phyloP scores from a whole-genome alignment of 2,113 vertebrate genomes.

The Erpornis zantholeuca region DNA sequence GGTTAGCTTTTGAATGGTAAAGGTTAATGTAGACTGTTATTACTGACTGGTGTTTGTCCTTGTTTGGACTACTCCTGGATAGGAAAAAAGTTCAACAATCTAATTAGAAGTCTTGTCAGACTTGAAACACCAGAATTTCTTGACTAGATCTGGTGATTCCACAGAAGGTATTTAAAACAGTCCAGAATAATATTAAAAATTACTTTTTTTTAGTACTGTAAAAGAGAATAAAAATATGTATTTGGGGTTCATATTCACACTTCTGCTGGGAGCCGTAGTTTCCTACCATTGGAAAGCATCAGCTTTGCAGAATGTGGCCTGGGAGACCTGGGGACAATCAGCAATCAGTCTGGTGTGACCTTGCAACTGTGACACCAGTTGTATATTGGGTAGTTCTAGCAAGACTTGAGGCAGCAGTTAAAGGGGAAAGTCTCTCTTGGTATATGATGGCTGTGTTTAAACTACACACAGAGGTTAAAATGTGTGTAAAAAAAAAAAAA shows the following conservation, averaged over 20 bases:
- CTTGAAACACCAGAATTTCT: background rate
- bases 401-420: background rate
- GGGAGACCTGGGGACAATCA: background rate
- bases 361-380: background rate
- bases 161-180: background rate
- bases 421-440: background rate
- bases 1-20: background rate
- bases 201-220: background rate
- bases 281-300: background rate
- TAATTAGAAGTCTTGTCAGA: background rate
- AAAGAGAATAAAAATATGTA: background rate
- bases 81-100: background rate
- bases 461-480: background rate
- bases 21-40: constrained; percentile 17
- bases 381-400: background rate
- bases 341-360: background rate
- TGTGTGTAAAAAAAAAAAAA: no score
- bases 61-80: background rate
- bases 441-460: background rate
- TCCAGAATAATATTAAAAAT: background rate
- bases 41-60: background rate
- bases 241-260: background rate
- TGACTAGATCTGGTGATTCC: background rate
- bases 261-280: background rate
- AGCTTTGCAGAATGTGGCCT: background rate